phyloP scores from a whole-genome alignment of 2,113 vertebrate genomes.

The Chunga burmeisteri region DNA sequence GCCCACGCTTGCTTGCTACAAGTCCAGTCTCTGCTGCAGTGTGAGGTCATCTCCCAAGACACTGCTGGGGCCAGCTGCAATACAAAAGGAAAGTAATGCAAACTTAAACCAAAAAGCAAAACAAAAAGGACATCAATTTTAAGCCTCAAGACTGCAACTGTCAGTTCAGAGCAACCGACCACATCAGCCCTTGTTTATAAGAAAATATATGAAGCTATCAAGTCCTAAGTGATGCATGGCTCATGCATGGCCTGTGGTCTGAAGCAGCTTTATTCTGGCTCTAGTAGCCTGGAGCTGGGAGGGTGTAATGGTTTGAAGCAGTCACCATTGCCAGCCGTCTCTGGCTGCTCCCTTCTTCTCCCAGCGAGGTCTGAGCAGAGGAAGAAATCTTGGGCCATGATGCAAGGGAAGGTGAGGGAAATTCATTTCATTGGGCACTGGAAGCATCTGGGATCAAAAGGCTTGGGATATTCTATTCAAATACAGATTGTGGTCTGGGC shows the following conservation, averaged over 20 bases:
- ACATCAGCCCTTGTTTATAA: slow-evolving; percentile 32
- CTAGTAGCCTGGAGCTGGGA: background rate
- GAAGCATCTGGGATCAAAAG: background rate
- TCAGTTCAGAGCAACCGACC: slow-evolving; percentile 35
- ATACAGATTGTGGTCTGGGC: background rate
- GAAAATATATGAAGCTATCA: slow-evolving; percentile 47
- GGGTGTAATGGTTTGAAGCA: background rate
- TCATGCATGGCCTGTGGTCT: background rate
- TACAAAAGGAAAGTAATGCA: slow-evolving; percentile 30
- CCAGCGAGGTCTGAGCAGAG: background rate
- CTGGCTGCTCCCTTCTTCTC: background rate
- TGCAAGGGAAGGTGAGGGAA: background rate
- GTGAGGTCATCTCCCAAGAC: slow-evolving; percentile 61
- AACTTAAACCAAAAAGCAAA: slow-evolving; percentile 41
- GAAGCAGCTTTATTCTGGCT: slow-evolving; percentile 4
- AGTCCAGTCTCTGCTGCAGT: slow-evolving; percentile 1
- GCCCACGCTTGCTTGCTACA: slow-evolving; percentile 21
- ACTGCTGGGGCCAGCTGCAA: slow-evolving; percentile 49
- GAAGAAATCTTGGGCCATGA: background rate
- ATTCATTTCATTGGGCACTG: background rate
- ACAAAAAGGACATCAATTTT: slow-evolving; percentile 41
- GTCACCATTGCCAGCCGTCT: background rate
- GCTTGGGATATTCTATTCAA: background rate
- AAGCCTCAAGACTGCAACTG: slow-evolving; percentile 27
- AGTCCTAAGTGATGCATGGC: background rate